Evolutionary conservation across 2,888 invertebrate species (phyloP).

Genomic region (Nebria salina): DNA sequence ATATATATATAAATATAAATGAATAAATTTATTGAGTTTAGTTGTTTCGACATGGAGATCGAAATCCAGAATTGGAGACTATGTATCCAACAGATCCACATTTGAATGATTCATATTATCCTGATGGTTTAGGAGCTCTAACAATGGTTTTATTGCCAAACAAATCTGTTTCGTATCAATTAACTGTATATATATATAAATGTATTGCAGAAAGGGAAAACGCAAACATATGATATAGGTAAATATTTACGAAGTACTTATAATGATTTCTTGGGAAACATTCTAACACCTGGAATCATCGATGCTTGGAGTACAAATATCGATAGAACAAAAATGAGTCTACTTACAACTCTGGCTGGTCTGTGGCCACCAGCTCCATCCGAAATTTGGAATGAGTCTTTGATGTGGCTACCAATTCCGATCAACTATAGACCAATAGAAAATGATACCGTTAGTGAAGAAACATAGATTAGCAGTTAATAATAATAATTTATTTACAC

Average conservation of each 20-base stretch:
- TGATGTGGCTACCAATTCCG: slow-evolving; percentile 57
- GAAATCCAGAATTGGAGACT: slow-evolving; percentile 53
- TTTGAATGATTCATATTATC: slow-evolving; percentile 34
- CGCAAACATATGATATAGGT: slow-evolving; percentile 72
- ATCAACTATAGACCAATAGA: slow-evolving; percentile 52
- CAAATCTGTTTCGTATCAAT: too few species aligned
- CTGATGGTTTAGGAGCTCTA: slow-evolving; percentile 28
- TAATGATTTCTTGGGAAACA: slow-evolving; percentile 66
- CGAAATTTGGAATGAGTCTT: slow-evolving; percentile 66
- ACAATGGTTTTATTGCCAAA: slow-evolving; percentile 16
- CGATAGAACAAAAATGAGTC: slow-evolving; percentile 77
- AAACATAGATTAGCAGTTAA: background rate
- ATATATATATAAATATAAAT: too few species aligned
- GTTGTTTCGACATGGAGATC: slow-evolving; percentile 64
- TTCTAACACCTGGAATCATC: slow-evolving; percentile 64
- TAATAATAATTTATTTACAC: too few species aligned
- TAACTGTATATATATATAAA: background rate
- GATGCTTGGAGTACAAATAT: slow-evolving; percentile 70
- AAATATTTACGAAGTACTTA: slow-evolving; percentile 70
- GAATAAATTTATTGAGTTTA: slow-evolving; percentile 52
- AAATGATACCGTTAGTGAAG: slow-evolving; percentile 52
- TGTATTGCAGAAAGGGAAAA: slow-evolving; percentile 63
- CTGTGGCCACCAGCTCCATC: slow-evolving; percentile 70
- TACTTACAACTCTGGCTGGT: slow-evolving; percentile 73
- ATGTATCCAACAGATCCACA: slow-evolving; percentile 62